Evolutionary conservation across 1,140 invertebrate genomes (phyloP), one percentile per base, ranked within the genome.

Genomic region (Hypsibius dujardini): DNA sequence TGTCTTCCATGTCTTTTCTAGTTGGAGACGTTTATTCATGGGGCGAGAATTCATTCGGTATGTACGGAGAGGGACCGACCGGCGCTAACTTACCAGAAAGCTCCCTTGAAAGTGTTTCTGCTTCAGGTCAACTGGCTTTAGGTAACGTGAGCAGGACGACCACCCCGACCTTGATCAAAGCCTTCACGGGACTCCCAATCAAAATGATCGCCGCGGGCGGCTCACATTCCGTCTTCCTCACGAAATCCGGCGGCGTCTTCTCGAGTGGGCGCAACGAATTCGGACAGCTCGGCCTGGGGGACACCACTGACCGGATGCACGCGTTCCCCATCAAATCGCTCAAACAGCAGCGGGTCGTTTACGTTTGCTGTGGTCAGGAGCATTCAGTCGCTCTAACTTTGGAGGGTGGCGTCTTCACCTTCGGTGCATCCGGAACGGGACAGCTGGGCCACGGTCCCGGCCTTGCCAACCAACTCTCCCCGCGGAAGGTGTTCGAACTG

Each of bases 331-430:
- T 67, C 0, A 42, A 67, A 42, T 67, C 62, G 3, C 42, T 95
- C 46, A 82, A 89, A 74, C 87, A 85, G 76, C 84, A 88, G 59
- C 86, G 84, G 80, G 86, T 92, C 73, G 86, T 86, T 74, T 89
- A 88, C 76, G 87, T 92, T 60, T 79, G 85, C 2, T 92, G 89
- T 75, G 93, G 93, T 1, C 87, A 89, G 77, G 88, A 93, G 77
- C 94, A 93, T 79, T 89, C 90, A 15, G 86, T 87, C 1, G 92
- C 90, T 75, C 80, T 96, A 14, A 95, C 92, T 1, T 72, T 86
- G 83, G 90, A 95, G 79, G 93, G 92, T 62, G 91, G 92, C 2
- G 90, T 96, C 14, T 95, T 95, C 76, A 92, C 90, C 28, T 96
- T 91, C 82, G 94, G 93, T 67, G 75, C 50, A 3, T 90, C 91